Conservation (phyloP, 1,140 invertebrate genomes). For the Macrobrachium nipponense region DNA sequence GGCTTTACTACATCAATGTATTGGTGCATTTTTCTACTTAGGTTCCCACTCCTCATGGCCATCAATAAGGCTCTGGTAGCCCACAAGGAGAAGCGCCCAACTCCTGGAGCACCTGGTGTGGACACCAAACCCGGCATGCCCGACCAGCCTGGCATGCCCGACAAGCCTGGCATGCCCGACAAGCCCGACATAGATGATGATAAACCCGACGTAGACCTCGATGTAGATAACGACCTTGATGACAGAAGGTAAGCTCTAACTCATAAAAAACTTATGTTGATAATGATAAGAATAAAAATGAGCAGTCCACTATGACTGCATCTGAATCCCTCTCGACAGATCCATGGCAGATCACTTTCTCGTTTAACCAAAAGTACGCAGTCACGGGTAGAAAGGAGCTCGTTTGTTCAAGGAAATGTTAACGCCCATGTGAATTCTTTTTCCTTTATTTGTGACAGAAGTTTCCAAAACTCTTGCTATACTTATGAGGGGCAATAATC, state of each 20-base stretch:
- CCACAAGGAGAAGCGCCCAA: constrained; percentile 9
- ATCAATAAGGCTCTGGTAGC: constrained; percentile 69
- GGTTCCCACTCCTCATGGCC: constrained; percentile 74
- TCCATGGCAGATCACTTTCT: no score
- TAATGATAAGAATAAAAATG: not conserved
- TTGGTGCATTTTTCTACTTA: constrained; percentile 54
- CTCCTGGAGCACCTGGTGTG: not conserved
- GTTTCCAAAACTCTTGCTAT: not conserved
- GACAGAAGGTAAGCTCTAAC: constrained; percentile 17
- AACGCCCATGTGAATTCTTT: no score
- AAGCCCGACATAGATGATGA: constrained; percentile 32
- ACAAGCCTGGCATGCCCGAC: not conserved
- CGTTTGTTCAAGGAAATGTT: no score
- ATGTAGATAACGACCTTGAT: constrained; percentile 44
- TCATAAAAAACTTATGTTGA: constrained; percentile 2
- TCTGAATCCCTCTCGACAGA: not conserved
- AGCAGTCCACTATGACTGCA: not conserved
- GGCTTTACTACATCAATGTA: constrained; percentile 68
- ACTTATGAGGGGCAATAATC: not conserved
- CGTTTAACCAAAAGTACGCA: no score
- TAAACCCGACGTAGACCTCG: constrained; percentile 31
- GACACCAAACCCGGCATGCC: not conserved
- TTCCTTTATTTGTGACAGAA: not conserved
- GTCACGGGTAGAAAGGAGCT: no score
- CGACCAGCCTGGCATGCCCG: not conserved